Conservation (phyloP, 2,797 vertebrate genomes). For the Pogonophryne albipinna region DNA sequence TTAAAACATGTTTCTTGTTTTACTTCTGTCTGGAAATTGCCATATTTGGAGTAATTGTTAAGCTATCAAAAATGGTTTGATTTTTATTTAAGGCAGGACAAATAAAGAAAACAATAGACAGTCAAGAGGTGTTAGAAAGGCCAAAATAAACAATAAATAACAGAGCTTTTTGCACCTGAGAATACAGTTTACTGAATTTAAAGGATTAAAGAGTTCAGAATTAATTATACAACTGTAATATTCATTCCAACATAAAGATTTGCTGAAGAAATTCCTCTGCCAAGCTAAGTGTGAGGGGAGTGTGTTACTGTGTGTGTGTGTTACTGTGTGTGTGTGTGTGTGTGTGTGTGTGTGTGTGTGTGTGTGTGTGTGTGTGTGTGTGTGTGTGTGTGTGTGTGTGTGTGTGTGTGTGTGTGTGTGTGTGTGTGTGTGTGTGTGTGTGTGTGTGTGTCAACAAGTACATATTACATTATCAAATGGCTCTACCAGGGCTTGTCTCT, state of each 20-base stretch:
- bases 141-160: conserved; percentile 11
- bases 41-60: not conserved
- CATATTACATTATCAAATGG: conserved; percentile 50
- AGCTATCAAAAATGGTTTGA: not conserved
- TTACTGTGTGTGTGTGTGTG: conserved; percentile 14
- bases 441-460: not conserved
- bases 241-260: conserved; percentile 71
- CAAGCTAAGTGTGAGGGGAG: conserved; percentile 38
- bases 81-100: not conserved
- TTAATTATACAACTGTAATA: conserved; percentile 72
- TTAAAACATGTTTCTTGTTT: not conserved
- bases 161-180: conserved; percentile 12
- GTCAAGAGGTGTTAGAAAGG: conserved; percentile 11
- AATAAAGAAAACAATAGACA: not conserved
- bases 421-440: conserved; percentile 8
- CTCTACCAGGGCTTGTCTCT: conserved; percentile 46
- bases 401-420: conserved; percentile 33
- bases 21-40: not conserved
- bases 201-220: conserved; percentile 57
- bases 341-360: conserved; percentile 15
- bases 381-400: conserved; percentile 11
- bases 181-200: conserved; percentile 52
- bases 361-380: conserved; percentile 20
- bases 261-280: conserved; percentile 46
- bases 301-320: conserved; percentile 36